Conservation (phyloP, 1,140 invertebrate genomes). For the Sipha flava region DNA sequence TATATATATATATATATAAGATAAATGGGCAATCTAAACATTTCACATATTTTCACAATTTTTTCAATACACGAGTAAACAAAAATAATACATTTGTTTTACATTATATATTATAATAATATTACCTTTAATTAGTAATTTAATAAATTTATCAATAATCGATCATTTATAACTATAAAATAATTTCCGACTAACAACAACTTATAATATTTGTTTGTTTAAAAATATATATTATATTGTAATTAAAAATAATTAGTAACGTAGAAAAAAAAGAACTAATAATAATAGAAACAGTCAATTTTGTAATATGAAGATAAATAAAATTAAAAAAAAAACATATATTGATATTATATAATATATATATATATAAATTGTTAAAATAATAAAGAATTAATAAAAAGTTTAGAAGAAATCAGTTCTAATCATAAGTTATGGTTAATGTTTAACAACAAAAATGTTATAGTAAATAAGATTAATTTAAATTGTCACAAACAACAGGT, state of each 20-base stretch:
- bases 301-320: neutral
- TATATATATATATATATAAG: no score
- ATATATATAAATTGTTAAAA: neutral
- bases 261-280: neutral
- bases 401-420: neutral
- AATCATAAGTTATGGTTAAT: neutral
- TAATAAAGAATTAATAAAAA: constrained; percentile 4
- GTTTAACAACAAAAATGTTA: neutral
- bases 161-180: constrained; percentile 2
- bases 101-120: neutral
- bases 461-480: neutral
- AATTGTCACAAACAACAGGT: neutral
- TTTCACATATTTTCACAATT: no score
- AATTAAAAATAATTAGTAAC: constrained; percentile 6
- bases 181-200: neutral
- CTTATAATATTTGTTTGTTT: constrained; percentile 11
- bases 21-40: no score
- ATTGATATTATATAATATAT: neutral
- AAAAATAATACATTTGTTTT: neutral
- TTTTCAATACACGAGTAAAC: no score
- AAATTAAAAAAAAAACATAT: neutral
- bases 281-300: constrained; percentile 22
- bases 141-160: neutral
- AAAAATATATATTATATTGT: constrained; percentile 17
- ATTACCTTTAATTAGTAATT: constrained; percentile 3